Percentiles rank a stretch among this genome's conserved stretches.
These are phyloP conservation scores for human DNA, from an alignment of 2,113 vertebrate species.

Conservation along the genomic window DNA sequence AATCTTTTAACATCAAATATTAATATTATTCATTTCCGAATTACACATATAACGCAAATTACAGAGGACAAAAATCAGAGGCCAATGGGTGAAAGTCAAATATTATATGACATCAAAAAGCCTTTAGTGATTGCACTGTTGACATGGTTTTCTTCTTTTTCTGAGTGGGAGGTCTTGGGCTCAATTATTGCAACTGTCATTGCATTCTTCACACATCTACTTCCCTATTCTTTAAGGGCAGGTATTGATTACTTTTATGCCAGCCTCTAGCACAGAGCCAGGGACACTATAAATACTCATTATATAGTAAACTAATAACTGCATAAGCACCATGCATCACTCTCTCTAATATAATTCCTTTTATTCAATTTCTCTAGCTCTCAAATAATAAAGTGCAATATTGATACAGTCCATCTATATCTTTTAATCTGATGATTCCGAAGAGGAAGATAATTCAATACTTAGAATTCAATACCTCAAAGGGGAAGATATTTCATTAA, in stretches of 20 bases:
- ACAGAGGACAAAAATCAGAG: background rate
- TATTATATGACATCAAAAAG: background rate
- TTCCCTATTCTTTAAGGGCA: background rate
- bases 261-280: background rate
- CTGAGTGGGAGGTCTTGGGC: background rate
- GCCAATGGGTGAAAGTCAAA: background rate
- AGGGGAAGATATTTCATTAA: background rate
- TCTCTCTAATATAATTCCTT: background rate
- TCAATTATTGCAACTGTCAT: accelerated
- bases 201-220: background rate
- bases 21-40: background rate
- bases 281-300: background rate
- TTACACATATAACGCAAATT: background rate
- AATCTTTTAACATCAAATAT: background rate
- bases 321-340: background rate
- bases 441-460: background rate
- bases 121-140: background rate
- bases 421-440: background rate
- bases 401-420: background rate
- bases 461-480: background rate
- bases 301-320: background rate
- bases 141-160: background rate
- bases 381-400: background rate
- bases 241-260: background rate
- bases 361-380: background rate